Evolutionary conservation across 53 echinoderm and acorn worm genomes (phyloP), one percentile per base, ranked within the genome.

Genomic region (Echinometra lucunter): DNA sequence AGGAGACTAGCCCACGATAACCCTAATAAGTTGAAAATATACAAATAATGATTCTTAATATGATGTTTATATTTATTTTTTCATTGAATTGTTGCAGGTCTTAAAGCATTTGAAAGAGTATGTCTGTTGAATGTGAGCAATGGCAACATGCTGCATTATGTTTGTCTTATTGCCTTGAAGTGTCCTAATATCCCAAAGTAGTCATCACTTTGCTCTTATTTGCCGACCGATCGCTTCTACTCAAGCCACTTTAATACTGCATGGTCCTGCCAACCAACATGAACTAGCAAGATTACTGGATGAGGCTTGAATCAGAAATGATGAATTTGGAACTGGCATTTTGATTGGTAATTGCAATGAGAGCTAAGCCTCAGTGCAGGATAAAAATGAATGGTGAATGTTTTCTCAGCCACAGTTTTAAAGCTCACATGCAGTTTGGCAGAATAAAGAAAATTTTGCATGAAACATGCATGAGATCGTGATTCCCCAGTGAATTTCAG

Each of bases 261-360:
- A 85, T 85, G 85, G 85, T 85, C 85, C n/a, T 9, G 4, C 85
- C 49, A 85, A 85, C 85, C 85, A 85, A 85, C 85, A 28, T 85
- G 85, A 85, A 85, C 85, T 85, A 49, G 27, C 47, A 23, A 2
- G 85, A 85, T 85, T 85, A 85, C 85, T 6, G 47, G 85, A 25
- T 34, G 10, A 85, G 35, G 85, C 85, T 28, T 45, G 85, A 53
- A 44, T 45, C 49, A 49, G 85, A 85, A 53, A 85, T 85, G 85
- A 85, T 85, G 49, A 21, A n/a, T 85, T n/a, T 30, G n/a, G 49
- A 85, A 27, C 47, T 49, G 49, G 28, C 85, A 47, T 85, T 85
- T 85, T 85, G 85, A 85, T 85, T n/a, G 28, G 85, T 85, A 37
- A 45, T 49, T 11, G 47, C 49, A 30, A n/a, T 85, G 49, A 47